Conservation (phyloP, 2,888 invertebrate genomes). For the Tipula vernalis region DNA sequence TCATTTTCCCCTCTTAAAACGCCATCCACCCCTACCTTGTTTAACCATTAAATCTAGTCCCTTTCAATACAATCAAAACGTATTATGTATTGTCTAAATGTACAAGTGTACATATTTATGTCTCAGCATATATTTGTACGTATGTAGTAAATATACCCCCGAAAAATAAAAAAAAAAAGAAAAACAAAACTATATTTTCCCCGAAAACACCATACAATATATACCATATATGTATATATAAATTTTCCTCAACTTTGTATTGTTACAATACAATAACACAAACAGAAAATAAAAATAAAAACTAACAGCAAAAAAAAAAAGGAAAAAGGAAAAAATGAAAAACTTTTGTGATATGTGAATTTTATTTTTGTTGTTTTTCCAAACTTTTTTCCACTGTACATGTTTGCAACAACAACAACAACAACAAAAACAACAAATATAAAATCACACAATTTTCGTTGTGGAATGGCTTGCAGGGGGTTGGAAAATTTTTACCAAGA, state of each 20-base stretch:
- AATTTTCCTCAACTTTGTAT: constrained; percentile 4
- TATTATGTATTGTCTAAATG: neutral
- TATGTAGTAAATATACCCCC: neutral
- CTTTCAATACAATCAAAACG: neutral
- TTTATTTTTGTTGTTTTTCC: neutral
- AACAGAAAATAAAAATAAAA: constrained; percentile 4
- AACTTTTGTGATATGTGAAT: constrained; percentile 4
- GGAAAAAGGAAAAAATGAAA: neutral
- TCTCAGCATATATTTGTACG: neutral
- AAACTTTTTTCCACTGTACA: neutral
- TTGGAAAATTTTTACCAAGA: neutral
- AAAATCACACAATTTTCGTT: neutral
- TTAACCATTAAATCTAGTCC: neutral
- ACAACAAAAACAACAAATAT: neutral
- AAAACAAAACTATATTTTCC: neutral
- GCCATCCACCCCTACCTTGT: neutral
- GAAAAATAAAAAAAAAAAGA: neutral
- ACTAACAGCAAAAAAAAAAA: neutral
- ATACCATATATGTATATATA: neutral
- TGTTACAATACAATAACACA: constrained; percentile 4
- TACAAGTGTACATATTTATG: neutral
- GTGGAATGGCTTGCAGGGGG: neutral
- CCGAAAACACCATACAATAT: neutral
- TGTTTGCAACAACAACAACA: neutral
- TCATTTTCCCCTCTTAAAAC: neutral